phyloP scores from a whole-genome alignment of 2,113 vertebrate species.

The Scartelaos histophorus region DNA sequence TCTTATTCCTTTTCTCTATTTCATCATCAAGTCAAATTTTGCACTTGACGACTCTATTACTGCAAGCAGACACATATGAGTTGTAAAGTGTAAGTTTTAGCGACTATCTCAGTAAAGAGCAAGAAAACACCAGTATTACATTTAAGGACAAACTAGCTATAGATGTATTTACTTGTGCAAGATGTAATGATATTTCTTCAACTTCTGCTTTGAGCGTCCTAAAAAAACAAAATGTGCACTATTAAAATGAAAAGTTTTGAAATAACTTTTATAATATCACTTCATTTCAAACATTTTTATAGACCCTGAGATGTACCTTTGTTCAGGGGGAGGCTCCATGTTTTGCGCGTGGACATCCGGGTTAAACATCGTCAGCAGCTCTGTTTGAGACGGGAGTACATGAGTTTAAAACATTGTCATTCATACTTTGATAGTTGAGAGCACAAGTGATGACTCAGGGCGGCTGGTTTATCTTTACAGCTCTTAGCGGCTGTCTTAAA shows the following conservation, averaged over 20 bases:
- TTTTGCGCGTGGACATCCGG: constrained; percentile 42
- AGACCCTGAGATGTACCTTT: constrained; percentile 42
- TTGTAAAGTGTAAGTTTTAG: too few species aligned
- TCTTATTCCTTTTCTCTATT: too few species aligned
- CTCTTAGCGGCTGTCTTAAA: constrained; percentile 17
- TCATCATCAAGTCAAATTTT: too few species aligned
- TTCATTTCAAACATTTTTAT: too few species aligned
- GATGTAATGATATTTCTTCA: constrained; percentile 40
- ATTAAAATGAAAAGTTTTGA: not conserved
- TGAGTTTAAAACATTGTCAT: not conserved
- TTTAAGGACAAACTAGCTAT: too few species aligned
- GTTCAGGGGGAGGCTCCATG: constrained; percentile 22
- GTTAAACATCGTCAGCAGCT: constrained; percentile 74
- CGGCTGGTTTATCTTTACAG: constrained; percentile 39
- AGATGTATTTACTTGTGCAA: constrained; percentile 53
- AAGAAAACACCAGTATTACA: too few species aligned
- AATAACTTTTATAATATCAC: not conserved
- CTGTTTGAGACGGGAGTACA: constrained; percentile 38
- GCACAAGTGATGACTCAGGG: not conserved
- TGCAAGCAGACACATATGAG: too few species aligned
- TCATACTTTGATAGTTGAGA: not conserved
- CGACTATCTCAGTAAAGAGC: too few species aligned
- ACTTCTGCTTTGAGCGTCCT: constrained; percentile 64
- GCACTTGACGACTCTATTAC: too few species aligned
- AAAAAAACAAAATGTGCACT: constrained; percentile 34